phyloP scores from a whole-genome alignment of 2,113 vertebrate species.

The Sardina pilchardus region DNA sequence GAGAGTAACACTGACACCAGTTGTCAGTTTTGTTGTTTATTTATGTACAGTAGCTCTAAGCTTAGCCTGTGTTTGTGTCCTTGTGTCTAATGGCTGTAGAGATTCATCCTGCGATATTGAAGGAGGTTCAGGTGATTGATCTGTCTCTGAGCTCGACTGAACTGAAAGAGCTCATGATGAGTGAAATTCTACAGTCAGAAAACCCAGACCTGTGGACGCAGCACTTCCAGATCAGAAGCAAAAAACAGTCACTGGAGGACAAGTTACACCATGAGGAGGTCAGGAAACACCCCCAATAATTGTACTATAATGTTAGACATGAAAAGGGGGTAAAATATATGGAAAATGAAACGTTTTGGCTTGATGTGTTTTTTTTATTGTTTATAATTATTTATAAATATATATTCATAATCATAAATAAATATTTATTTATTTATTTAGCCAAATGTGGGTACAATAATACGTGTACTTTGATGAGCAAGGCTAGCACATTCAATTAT shows the following conservation, averaged over 20 bases:
- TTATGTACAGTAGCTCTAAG: not conserved
- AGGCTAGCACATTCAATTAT: too few species aligned
- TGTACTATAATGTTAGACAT: not conserved
- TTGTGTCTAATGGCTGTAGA: constrained; percentile 56
- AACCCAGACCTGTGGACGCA: constrained; percentile 60
- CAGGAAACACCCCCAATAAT: constrained; percentile 30
- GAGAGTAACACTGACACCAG: not conserved
- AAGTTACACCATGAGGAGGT: constrained; percentile 66
- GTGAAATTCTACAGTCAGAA: constrained; percentile 68
- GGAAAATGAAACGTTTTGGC: not conserved
- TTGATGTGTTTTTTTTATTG: too few species aligned
- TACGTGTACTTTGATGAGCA: not conserved
- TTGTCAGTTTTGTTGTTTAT: not conserved
- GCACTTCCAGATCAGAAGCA: constrained; percentile 56
- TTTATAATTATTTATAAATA: too few species aligned
- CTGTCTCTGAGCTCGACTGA: constrained; percentile 69
- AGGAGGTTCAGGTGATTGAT: constrained; percentile 73
- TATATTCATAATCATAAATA: too few species aligned
- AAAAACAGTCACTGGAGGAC: constrained; percentile 60
- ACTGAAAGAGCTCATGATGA: constrained; percentile 74
- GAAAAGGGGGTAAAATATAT: not conserved
- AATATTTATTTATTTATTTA: too few species aligned
- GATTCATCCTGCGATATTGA: constrained; percentile 69
- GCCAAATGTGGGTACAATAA: not conserved
- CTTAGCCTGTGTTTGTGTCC: not conserved